Evolutionary conservation across 1,140 invertebrate genomes (phyloP), one percentile per base, ranked within the genome.

Genomic region (Metopolophium dirhodum): DNA sequence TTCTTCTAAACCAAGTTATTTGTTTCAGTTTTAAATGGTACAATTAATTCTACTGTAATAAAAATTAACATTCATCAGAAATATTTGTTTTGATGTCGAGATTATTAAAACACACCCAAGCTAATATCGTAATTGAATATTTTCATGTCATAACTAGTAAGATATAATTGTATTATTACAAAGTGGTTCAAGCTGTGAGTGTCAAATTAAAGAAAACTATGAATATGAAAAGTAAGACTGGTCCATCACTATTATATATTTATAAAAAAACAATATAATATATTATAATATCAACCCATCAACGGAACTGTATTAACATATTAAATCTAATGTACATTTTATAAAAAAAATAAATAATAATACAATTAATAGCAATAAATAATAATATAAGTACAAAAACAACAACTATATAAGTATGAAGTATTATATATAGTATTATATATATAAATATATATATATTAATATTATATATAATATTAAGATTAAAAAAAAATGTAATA

Each of bases 391-490:
- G 14, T 20, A 49, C 23, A 30, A 87, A n/a, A 87, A 87, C 45
- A 87, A 87, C 45, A 49, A 45, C 85, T 86, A 87, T 87, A 87
- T 37, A 87, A 87, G 45, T 87, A 87, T 87, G 22, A 87, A 87
- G 45, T 49, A 49, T 49, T 87, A 18, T 77, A 77, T 35, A 14
- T n/a, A 77, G 61, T n/a, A 77, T n/a, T 77, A 77, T n/a, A 77
- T 77, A 35, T 35, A 77, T 57, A 57, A n/a, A 68, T 68, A 68
- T n/a, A 68, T 68, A 68, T n/a, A 61, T 68, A 68, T 68, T 30
- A 68, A 68, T 68, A n/a, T 20, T 77, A 77, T n/a, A 77, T 77
- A n/a, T 77, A 77, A 77, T n/a, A n/a, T n/a, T 6, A 68, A 68
- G 3, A 68, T 68, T n/a, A 14, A 68, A 8, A 77, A 57, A n/a